phyloP scores from a whole-genome alignment of 2,113 vertebrate genomes.

The Neotragus moschatus region DNA sequence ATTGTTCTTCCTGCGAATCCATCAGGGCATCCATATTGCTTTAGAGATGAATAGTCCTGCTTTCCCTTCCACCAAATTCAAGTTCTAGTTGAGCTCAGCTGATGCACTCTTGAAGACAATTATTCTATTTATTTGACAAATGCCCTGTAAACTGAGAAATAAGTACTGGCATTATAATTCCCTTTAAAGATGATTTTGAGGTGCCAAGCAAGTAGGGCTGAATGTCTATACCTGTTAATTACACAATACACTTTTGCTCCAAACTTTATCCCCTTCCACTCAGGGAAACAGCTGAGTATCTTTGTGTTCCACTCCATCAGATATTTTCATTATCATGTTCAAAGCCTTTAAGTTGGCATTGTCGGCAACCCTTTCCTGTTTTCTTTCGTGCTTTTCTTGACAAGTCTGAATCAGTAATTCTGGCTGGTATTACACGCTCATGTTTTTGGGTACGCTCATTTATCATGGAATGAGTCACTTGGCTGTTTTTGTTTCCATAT shows the following conservation, averaged over 20 bases:
- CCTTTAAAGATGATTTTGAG: not conserved
- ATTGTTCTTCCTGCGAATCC: not conserved
- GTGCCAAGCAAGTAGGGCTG: not conserved
- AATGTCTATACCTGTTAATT: not conserved
- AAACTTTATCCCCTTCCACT: slow-evolving; percentile 37
- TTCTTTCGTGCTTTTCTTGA: slow-evolving; percentile 73
- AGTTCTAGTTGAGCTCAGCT: not conserved
- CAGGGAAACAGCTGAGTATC: slow-evolving; percentile 47
- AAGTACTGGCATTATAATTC: not conserved
- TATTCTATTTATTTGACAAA: not conserved
- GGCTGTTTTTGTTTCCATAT: slow-evolving; percentile 80
- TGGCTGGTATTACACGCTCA: slow-evolving; percentile 72
- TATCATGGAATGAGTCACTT: slow-evolving; percentile 77
- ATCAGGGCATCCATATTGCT: not conserved
- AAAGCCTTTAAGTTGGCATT: slow-evolving; percentile 70
- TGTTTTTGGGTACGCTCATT: slow-evolving; percentile 77
- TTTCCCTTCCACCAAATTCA: not conserved
- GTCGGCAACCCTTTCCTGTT: slow-evolving; percentile 63
- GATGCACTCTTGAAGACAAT: not conserved
- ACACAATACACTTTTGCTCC: not conserved
- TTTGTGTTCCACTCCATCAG: slow-evolving; percentile 16
- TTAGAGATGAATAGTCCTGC: not conserved
- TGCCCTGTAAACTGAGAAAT: not conserved
- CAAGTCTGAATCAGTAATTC: slow-evolving; percentile 70
- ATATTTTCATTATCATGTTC: slow-evolving; percentile 53